Evolutionary conservation across 1,140 invertebrate species (phyloP), one percentile per base, ranked within the genome.

Genomic region (Oryctes rhinoceros): DNA sequence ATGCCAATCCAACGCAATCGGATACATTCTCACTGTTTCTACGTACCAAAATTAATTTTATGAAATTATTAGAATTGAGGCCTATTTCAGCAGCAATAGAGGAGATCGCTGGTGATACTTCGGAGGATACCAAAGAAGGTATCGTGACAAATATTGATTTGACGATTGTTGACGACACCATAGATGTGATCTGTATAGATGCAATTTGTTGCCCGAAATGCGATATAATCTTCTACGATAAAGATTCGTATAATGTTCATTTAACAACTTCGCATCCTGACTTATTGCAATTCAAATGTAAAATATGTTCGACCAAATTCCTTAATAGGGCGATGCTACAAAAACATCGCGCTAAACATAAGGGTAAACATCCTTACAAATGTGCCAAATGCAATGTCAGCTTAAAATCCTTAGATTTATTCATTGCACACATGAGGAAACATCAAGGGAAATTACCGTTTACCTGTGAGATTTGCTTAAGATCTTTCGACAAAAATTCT

Each of bases 391-490:
- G 77, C 35, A 78, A 78, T 11, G 49, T 53, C 9, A 9, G 77
- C 15, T 59, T 78, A 20, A 18, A 24, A 74, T 13, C 77, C 18
- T 20, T 80, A 18, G 53, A 80, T 3, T 37, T 24, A 20, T 80
- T 82, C 24, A 78, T 49, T 24, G 79, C 78, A 7, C 81, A 82
- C 39, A 47, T 82, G 39, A 15, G 81, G 18, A 35, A 37, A 75
- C 81, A 82, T 76, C 75, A 49, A 13, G 86, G 86, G 4, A 85
- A 86, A 80, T 67, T 82, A 18, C 85, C 85, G 0, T 85, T 84
- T 77, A 76, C 67, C 0, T 87, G 86, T 59, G 79, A 76, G 78
- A 85, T 85, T 67, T 87, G 86, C 65, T 79, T 84, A 11, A 39
- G 81, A 59, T 80, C 80, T 1, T 86, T 86, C 62, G 80, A 79